Conservation (phyloP, 1,140 invertebrate species). For the Saxidomus purpurata region DNA sequence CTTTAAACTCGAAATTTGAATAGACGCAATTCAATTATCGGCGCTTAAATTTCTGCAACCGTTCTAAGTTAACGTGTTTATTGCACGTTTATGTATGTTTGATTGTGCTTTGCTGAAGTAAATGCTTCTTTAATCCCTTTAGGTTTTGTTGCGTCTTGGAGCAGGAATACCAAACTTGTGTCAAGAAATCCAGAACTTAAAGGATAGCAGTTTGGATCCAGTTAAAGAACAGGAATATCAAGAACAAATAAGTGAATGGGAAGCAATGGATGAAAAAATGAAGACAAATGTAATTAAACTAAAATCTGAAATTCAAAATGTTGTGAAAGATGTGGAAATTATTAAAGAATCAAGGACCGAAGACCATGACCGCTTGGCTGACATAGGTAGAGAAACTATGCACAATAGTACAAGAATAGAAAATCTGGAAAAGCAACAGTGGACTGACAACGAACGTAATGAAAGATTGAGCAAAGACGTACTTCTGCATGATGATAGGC, state of each 20-base stretch:
- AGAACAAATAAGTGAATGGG: not conserved
- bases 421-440: not conserved
- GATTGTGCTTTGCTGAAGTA: no score
- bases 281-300: not conserved
- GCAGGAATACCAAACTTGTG: not conserved
- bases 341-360: not conserved
- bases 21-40: no score
- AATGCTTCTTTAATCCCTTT: not conserved
- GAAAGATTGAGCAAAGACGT: not conserved
- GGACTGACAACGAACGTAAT: not conserved
- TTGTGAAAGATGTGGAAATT: not conserved
- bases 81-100: no score
- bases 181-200: not conserved
- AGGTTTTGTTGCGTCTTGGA: not conserved
- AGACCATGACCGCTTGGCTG: not conserved
- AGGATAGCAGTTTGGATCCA: not conserved
- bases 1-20: no score
- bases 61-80: no score
- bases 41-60: no score
- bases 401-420: not conserved
- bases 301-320: not conserved
- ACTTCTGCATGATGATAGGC: not conserved
- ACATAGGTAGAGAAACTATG: not conserved
- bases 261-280: not conserved
- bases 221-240: not conserved